Evolutionary conservation across 64 coral and sea anemone species (phyloP), one percentile per base, ranked within the genome.

Genomic region (Pocillopora verrucosa): DNA sequence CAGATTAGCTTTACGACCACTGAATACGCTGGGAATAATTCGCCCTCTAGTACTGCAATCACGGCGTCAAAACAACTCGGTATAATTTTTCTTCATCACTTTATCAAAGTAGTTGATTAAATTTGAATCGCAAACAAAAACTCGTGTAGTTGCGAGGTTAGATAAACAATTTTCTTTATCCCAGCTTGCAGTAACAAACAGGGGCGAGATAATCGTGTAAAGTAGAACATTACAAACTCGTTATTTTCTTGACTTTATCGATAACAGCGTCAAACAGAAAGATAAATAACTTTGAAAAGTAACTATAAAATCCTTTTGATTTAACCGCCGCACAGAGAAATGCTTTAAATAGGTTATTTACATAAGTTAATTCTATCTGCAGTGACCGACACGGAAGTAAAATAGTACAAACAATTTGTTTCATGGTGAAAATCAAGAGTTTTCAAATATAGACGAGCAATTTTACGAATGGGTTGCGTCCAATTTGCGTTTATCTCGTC

Each of bases 81-180:
- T 11, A 24, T 62, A 51, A 67, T 36, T 68, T 68, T 68, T 60
- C 4, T 67, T 83, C 36, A 14, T 62, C 16, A 26, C n/a, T 59
- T 79, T 79, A 30, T 14, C 20, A 56, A 81, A 17, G 79, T 81
- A 1, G 0, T 81, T 61, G 79, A 81, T 81, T 62, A 63, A 63
- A 61, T 83, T 62, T 68, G 9, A 38, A 83, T 83, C 60, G 80
- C 35, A 83, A 65, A 83, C 22, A 83, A 79, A 83, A 83, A 62
- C 36, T 13, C 36, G 36, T 83, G 26, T 83, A 45, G 34, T 38
- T 20, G 63, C 20, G 4, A 56, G 65, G 80, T 83, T 83, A 68
- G 62, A 62, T 83, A 83, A 83, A 83, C 60, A 83, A 72, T 72
- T 85, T 70, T 13, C 13, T 85, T 85, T 72, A 58, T 72, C 63